A percentile compares a stretch with the other conserved stretches of the same genome.
These are phyloP conservation scores for Tuta absoluta DNA, from an alignment of 2,888 invertebrate species.

Conservation along the genomic window DNA sequence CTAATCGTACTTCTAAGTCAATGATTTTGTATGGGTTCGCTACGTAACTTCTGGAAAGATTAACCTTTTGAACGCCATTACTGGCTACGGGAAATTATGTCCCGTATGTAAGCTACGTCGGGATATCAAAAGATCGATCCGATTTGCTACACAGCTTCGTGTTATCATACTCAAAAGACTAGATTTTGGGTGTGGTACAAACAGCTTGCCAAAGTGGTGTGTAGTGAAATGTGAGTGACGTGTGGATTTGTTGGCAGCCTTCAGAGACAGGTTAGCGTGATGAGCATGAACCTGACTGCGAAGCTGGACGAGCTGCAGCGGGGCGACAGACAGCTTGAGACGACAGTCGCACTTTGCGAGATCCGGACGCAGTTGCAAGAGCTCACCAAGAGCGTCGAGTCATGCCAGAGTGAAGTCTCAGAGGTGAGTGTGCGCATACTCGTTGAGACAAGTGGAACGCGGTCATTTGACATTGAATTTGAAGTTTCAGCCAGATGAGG, in stretches of 20 bases:
- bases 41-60: too few relatives aligned
- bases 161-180: background rate
- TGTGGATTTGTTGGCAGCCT: conserved; percentile 83
- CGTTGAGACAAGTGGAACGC: background rate
- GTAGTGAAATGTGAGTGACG: background rate
- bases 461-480: too few relatives aligned
- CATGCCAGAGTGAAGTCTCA: conserved; percentile 96
- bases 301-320: conserved; percentile 97
- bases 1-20: background rate
- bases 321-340: conserved; percentile 94
- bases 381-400: conserved; percentile 96
- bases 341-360: conserved; percentile 95
- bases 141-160: conserved; percentile 8
- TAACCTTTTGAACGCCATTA: background rate
- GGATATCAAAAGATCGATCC: background rate
- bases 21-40: too few relatives aligned
- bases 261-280: conserved; percentile 98
- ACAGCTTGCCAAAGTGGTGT: background rate
- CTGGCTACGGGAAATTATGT: too few relatives aligned
- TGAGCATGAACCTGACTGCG: conserved; percentile 97
- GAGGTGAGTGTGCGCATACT: conserved; percentile 78
- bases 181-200: conserved; percentile 1
- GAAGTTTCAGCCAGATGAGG: too few relatives aligned
- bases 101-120: too few relatives aligned
- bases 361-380: conserved; percentile 96